Percentiles rank a stretch among this genome's conserved stretches.
Evolutionary conservation across 2,888 invertebrate genomes (phyloP).

Genomic region (Alcis repandata): DNA sequence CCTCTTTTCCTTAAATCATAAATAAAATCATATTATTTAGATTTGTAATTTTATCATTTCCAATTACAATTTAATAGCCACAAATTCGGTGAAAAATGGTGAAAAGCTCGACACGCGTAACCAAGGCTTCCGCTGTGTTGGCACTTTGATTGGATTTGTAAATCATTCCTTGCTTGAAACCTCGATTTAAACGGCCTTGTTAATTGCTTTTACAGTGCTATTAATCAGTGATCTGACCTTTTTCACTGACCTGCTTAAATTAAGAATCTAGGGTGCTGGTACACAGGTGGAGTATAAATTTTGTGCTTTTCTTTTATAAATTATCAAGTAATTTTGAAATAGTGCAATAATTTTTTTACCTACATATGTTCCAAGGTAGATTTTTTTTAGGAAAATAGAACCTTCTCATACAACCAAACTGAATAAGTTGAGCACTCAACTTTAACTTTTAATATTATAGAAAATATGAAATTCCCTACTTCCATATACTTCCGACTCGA

Average conservation of each 20-base stretch:
- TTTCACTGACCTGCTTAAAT: constrained; percentile 3
- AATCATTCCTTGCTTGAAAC: constrained; percentile 31
- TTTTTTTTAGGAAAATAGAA: too few species aligned
- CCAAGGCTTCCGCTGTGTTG: constrained; percentile 30
- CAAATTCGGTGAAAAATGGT: constrained; percentile 20
- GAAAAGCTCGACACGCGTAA: constrained; percentile 14
- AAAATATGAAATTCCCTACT: neutral
- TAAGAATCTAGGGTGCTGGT: neutral
- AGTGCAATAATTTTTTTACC: too few species aligned
- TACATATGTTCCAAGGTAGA: too few species aligned
- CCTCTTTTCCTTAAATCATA: too few species aligned
- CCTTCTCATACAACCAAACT: too few species aligned
- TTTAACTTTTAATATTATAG: too few species aligned
- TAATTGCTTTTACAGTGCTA: constrained; percentile 33
- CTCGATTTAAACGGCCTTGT: constrained; percentile 30
- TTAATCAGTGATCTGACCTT: constrained; percentile 27
- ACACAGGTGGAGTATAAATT: too few species aligned
- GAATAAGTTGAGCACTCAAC: too few species aligned
- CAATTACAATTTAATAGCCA: constrained; percentile 17
- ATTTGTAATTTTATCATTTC: neutral
- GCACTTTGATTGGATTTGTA: constrained; percentile 39
- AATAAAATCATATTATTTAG: neutral
- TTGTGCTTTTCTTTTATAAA: too few species aligned
- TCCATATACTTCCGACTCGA: neutral
- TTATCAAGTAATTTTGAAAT: too few species aligned